phyloP scores from a whole-genome alignment of 2,113 vertebrate species.

The Corvus moneduloides region DNA sequence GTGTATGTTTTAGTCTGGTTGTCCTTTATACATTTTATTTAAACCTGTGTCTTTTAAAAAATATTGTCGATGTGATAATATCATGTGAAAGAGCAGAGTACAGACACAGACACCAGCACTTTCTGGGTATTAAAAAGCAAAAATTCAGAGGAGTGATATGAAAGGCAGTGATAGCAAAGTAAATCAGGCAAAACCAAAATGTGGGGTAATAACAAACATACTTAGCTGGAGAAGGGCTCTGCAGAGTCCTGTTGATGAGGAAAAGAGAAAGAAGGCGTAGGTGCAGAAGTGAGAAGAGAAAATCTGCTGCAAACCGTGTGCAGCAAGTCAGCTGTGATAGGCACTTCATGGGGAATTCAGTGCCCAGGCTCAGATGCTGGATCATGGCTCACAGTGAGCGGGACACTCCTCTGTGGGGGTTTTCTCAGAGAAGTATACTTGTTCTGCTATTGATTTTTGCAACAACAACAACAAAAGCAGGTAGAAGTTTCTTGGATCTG shows the following conservation, averaged over 20 bases:
- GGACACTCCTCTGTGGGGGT: neutral
- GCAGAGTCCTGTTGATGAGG: fast-evolving
- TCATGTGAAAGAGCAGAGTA: neutral
- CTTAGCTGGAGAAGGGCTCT: neutral
- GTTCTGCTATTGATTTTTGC: neutral
- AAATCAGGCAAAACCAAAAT: neutral
- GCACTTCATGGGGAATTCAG: neutral
- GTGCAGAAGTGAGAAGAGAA: neutral
- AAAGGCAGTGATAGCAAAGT: neutral
- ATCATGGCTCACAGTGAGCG: neutral
- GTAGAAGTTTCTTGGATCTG: neutral
- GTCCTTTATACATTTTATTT: neutral
- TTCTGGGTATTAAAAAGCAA: neutral
- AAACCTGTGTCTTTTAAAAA: neutral
- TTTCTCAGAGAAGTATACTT: neutral
- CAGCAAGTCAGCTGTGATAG: neutral
- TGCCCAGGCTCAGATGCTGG: fast-evolving
- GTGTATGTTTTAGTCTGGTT: neutral
- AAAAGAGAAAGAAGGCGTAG: neutral
- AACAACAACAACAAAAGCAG: too few relatives aligned
- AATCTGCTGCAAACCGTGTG: neutral
- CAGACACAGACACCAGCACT: neutral
- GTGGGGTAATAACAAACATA: fast-evolving
- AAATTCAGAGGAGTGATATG: neutral
- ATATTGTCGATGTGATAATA: neutral